Evolutionary conservation across 2,888 invertebrate species (phyloP).

Genomic region (Xestia c-nigrum): DNA sequence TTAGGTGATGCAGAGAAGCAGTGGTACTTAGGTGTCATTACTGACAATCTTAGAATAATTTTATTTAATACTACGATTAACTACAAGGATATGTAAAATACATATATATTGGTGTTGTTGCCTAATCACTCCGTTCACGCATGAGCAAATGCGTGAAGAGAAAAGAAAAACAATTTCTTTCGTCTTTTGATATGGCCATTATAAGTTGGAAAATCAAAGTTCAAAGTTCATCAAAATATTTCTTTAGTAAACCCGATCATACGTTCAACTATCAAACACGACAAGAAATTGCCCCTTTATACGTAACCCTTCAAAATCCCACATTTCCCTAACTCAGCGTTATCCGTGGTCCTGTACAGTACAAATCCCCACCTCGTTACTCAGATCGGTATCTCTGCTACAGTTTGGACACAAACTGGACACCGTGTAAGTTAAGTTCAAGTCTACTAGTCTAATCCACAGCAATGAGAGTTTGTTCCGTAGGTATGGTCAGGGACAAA

Average conservation of each 20-base stretch:
- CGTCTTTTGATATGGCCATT: not conserved
- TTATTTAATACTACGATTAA: no score
- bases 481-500: not conserved
- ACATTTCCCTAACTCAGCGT: not conserved
- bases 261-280: not conserved
- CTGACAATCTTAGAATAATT: no score
- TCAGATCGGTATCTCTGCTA: constrained; percentile 53
- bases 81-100: no score
- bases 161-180: not conserved
- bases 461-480: not conserved
- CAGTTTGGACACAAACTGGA: constrained; percentile 38
- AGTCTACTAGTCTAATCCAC: constrained; percentile 8
- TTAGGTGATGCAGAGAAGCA: no score
- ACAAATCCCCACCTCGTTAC: constrained; percentile 38
- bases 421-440: constrained; percentile 23
- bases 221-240: no score
- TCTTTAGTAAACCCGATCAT: no score
- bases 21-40: no score
- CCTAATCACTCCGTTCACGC: no score
- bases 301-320: not conserved
- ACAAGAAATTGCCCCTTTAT: not conserved
- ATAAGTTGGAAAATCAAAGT: no score
- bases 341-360: constrained; percentile 18
- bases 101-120: no score
- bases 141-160: no score